Conservation (phyloP, 2,113 vertebrate species). For the Furnarius figulus region DNA sequence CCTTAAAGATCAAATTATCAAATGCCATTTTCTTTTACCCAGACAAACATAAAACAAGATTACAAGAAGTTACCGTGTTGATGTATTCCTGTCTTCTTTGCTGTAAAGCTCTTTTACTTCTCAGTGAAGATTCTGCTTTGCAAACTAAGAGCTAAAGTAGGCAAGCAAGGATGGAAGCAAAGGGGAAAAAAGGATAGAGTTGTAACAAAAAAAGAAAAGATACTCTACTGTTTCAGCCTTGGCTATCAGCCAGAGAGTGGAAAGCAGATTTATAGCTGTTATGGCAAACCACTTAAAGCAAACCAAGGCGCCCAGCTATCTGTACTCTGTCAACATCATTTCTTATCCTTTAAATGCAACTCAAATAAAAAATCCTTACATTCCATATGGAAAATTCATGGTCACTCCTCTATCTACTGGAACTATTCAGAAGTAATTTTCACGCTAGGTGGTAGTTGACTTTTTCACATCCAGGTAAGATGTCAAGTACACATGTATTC, state of each 20-base stretch:
- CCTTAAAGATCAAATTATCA: not conserved
- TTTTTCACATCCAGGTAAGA: not conserved
- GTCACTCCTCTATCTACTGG: slow-evolving; percentile 7
- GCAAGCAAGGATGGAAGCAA: not conserved
- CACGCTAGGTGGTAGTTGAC: not conserved
- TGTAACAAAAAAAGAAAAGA: not conserved
- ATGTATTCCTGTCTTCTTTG: not conserved
- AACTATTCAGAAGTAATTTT: slow-evolving; percentile 13
- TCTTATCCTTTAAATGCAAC: not conserved
- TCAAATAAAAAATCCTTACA: not conserved
- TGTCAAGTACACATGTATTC: not conserved
- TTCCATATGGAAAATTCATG: slow-evolving; percentile 34
- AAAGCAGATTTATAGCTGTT: not conserved
- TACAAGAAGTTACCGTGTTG: not conserved
- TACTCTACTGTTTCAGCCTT: not conserved
- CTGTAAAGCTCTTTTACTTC: not conserved
- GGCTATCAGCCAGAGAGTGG: not conserved
- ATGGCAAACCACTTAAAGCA: not conserved
- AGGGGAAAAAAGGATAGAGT: not conserved
- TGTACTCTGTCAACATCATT: not conserved
- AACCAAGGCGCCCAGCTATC: not conserved
- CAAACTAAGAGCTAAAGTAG: not conserved
- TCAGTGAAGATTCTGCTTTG: not conserved
- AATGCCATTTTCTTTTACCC: not conserved
- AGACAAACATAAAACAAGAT: not conserved